Percentiles rank a stretch among this genome's conserved stretches.
These are phyloP conservation scores for Grapholita molesta DNA, from an alignment of 1,140 invertebrate genomes.

Conservation along the genomic window DNA sequence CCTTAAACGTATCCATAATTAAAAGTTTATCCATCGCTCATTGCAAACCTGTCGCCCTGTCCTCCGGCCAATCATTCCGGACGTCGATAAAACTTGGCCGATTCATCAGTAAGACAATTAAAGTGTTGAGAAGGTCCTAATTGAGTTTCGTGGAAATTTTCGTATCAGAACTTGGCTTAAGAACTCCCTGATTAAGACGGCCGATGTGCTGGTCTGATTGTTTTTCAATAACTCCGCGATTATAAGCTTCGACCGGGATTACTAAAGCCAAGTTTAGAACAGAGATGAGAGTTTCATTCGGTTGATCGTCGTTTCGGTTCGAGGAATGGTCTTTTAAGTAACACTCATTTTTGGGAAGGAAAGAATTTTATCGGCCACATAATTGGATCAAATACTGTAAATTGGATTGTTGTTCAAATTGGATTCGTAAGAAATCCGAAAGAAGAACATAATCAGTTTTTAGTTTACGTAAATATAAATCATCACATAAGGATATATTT, in stretches of 20 bases:
- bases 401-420: neutral
- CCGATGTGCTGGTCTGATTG: conserved; percentile 14
- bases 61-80: conserved; percentile 28
- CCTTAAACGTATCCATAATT: conserved; percentile 16
- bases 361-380: too few relatives aligned
- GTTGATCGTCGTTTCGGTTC: neutral
- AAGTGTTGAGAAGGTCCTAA: conserved; percentile 25
- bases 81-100: conserved; percentile 19
- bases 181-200: conserved; percentile 19
- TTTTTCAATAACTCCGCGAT: conserved; percentile 11
- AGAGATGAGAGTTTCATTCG: conserved; percentile 9
- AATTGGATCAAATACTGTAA: neutral
- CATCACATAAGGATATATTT: too few relatives aligned
- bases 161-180: conserved; percentile 18
- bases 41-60: conserved; percentile 20
- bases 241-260: conserved; percentile 1
- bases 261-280: neutral
- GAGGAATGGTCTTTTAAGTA: neutral
- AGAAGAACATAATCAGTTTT: too few relatives aligned
- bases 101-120: conserved; percentile 28
- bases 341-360: too few relatives aligned
- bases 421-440: neutral
- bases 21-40: conserved; percentile 21
- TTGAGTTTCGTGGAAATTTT: conserved; percentile 23
- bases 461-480: too few relatives aligned